phyloP scores from a whole-genome alignment of 2,888 invertebrate species.

The Cheilosia pagana region DNA sequence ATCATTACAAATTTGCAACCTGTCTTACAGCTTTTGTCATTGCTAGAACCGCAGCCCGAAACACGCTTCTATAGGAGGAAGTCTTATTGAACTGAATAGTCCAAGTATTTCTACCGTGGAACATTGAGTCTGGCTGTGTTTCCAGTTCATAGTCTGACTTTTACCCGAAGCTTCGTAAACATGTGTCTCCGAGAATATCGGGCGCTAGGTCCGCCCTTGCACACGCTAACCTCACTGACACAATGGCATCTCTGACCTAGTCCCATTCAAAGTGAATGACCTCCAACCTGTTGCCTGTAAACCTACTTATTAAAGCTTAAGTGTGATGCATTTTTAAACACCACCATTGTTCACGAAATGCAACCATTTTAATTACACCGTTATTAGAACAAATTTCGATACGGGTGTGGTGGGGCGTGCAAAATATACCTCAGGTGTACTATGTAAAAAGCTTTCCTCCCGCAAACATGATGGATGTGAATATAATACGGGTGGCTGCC shows the following conservation, averaged over 20 bases:
- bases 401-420: constrained; percentile 18
- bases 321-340: constrained; percentile 14
- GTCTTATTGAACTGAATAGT: too few relatives aligned
- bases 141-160: too few relatives aligned
- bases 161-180: too few relatives aligned
- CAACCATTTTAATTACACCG: constrained; percentile 31
- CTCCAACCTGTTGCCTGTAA: constrained; percentile 2
- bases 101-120: too few relatives aligned
- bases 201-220: too few relatives aligned
- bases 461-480: constrained; percentile 36
- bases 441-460: constrained; percentile 28
- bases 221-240: neutral
- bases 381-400: constrained; percentile 44
- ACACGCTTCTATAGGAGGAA: too few relatives aligned
- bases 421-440: constrained; percentile 11
- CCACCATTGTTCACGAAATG: constrained; percentile 18
- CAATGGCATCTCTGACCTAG: neutral
- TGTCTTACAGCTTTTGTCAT: too few relatives aligned
- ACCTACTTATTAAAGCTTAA: neutral
- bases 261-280: neutral
- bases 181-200: too few relatives aligned
- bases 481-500: neutral
- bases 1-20: too few relatives aligned
- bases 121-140: too few relatives aligned
- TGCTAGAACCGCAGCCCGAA: too few relatives aligned